These are phyloP conservation scores for Heliornis fulica DNA, from an alignment of 2,113 vertebrate species.

Conservation along the genomic window DNA sequence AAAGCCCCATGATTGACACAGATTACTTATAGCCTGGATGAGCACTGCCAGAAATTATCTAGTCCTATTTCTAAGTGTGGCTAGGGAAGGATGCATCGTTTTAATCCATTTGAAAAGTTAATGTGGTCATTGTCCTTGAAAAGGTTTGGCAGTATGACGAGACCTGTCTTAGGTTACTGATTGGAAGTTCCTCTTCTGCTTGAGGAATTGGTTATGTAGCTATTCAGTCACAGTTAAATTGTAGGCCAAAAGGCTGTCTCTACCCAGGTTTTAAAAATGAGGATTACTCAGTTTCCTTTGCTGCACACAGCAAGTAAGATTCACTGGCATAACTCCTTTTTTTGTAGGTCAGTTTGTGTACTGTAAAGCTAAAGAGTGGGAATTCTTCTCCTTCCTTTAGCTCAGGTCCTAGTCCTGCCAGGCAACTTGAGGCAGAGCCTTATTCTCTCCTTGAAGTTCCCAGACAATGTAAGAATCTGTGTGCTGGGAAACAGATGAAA, in stretches of 20 bases:
- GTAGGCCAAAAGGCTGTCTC: background rate
- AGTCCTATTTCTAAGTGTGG: background rate
- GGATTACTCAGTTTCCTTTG: background rate
- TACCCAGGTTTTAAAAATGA: background rate
- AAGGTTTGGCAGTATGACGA: background rate
- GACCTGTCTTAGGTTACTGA: background rate
- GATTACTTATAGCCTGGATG: background rate
- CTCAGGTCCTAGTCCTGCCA: background rate
- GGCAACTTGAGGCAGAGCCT: background rate
- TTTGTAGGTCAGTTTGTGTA: background rate
- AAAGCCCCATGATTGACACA: background rate
- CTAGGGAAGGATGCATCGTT: background rate
- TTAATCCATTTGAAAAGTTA: background rate
- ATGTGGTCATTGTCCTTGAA: background rate
- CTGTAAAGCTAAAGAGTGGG: background rate
- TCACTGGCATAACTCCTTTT: background rate
- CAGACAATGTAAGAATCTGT: background rate
- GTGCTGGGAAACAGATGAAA: background rate
- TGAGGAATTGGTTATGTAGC: background rate
- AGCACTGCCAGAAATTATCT: background rate
- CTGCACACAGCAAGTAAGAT: background rate
- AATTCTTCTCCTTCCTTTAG: background rate
- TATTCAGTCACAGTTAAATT: background rate
- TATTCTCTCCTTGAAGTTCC: background rate
- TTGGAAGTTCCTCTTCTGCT: background rate